Base-by-base conservation (phyloP, 2,113 vertebrate genomes). In the Prochilodus magdalenae region DNA sequence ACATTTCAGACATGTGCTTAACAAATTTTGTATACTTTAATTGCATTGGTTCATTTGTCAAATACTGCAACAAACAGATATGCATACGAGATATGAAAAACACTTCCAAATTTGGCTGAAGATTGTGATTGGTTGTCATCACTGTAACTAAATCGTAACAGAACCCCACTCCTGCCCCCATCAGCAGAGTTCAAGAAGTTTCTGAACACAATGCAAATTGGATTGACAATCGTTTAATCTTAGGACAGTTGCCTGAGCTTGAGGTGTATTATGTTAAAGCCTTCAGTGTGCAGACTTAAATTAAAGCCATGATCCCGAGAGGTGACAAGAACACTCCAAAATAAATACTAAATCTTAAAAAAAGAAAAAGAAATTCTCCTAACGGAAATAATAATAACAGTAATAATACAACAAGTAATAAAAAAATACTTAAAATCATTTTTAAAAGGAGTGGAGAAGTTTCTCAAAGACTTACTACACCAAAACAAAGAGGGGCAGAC, bases 21-120 rank as follows among this genome's bases (percentile, higher is more conserved):
- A 77, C 22, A 81, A 78, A 85, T 57, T 51, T 8, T 57, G 5
- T 74, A 69, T 78, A 81, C 10, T 85, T 85, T 77, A 77, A 85
- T 85, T 14, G 10, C 26, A 69, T 8, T 73, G 66, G 36, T 81
- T 66, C 44, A 16, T 30, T 49, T 69, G 5, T 49, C 15, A 79
- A 60, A 79, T 60, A 65, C 10, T 70, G 47, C 16, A 73, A 57
- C 60, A 81, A 20, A 77, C 11, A 15, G 29, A 80, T 53, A 66
- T 29, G 51, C 30, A 77, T 60, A 75, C 24, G 69, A 49, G 49
- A 40, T 70, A 70, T 40, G 72, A 55, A n/a, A 59, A 79, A 60
- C n/a, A 60, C 8, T 12, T 67, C 20, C 33, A 44, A 12, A 44
- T 70, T 40, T 70, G 33, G 33, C 18, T 22, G 65, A 36, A 22